phyloP scores from a whole-genome alignment of 2,888 invertebrate species.

The Diachrysia chrysitis region DNA sequence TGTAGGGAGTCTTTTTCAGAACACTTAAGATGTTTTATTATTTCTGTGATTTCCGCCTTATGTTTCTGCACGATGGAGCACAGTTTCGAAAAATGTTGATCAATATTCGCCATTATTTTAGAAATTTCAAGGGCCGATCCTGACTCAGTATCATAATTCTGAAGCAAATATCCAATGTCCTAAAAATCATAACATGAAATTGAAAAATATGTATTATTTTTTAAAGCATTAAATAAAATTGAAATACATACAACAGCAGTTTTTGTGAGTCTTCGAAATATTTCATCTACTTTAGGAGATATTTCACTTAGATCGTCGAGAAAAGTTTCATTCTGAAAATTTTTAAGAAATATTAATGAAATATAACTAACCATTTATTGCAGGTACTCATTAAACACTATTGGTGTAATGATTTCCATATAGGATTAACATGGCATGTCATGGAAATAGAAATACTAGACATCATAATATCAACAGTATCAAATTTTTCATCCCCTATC shows the following conservation, averaged over 20 bases:
- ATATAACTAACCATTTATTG: not conserved
- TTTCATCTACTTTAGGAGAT: slow-evolving; percentile 80
- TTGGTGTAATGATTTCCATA: too few species aligned
- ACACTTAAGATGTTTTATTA: slow-evolving; percentile 70
- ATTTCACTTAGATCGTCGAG: slow-evolving; percentile 71
- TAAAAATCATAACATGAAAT: slow-evolving; percentile 55
- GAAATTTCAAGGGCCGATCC: slow-evolving; percentile 69
- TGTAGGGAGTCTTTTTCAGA: slow-evolving; percentile 74
- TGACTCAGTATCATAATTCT: slow-evolving; percentile 75
- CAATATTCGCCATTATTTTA: slow-evolving; percentile 74
- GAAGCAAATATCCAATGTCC: slow-evolving; percentile 81
- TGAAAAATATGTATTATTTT: not conserved
- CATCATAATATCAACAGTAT: too few species aligned
- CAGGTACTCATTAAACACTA: too few species aligned
- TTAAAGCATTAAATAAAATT: not conserved
- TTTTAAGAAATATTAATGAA: not conserved
- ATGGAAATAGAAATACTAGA: too few species aligned
- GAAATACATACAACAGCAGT: slow-evolving; percentile 77
- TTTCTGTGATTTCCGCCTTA: slow-evolving; percentile 81
- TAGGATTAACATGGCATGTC: too few species aligned
- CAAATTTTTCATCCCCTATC: not conserved
- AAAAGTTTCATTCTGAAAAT: slow-evolving; percentile 78
- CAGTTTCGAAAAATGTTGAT: slow-evolving; percentile 87
- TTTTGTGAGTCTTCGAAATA: slow-evolving; percentile 79
- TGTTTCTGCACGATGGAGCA: slow-evolving; percentile 86